phyloP scores from a whole-genome alignment of 2,113 vertebrate species.

The Machaerirhynchus nigripectus region DNA sequence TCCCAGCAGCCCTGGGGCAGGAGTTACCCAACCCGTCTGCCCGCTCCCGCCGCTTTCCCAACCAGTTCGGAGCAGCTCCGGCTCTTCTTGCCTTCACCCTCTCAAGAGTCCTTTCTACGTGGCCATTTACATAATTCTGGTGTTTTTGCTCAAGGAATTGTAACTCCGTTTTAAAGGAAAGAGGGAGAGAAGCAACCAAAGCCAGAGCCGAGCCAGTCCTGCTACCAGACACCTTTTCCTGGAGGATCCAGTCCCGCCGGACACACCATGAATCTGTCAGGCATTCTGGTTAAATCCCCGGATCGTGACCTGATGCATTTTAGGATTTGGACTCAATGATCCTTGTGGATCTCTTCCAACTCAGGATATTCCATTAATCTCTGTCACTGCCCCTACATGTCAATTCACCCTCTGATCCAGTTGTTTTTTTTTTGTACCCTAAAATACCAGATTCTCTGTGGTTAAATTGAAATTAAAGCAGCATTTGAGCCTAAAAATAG shows the following conservation, averaged over 20 bases:
- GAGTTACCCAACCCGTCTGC: conserved; percentile 42
- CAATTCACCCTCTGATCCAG: not conserved
- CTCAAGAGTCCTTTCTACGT: not conserved
- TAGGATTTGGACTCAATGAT: not conserved
- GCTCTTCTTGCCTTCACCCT: not conserved
- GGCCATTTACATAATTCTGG: not conserved
- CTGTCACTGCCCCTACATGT: not conserved
- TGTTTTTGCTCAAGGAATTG: not conserved
- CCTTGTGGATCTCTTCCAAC: not conserved
- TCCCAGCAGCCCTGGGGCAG: conserved; percentile 19
- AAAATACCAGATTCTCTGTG: not conserved
- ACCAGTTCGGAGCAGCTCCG: not conserved
- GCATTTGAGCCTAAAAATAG: conserved; percentile 1
- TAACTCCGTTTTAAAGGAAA: not conserved
- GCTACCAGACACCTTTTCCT: not conserved
- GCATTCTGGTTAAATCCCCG: accelerated
- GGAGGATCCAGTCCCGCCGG: not conserved
- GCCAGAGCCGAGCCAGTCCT: not conserved
- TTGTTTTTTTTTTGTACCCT: not conserved
- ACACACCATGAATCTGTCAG: not conserved
- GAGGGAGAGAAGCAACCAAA: not conserved
- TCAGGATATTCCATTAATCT: not conserved
- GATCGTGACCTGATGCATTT: not conserved
- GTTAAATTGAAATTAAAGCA: not conserved
- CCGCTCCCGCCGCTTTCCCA: conserved; percentile 24